Base-by-base conservation (phyloP, 2,113 vertebrate genomes). In the Bathybates hornii region DNA sequence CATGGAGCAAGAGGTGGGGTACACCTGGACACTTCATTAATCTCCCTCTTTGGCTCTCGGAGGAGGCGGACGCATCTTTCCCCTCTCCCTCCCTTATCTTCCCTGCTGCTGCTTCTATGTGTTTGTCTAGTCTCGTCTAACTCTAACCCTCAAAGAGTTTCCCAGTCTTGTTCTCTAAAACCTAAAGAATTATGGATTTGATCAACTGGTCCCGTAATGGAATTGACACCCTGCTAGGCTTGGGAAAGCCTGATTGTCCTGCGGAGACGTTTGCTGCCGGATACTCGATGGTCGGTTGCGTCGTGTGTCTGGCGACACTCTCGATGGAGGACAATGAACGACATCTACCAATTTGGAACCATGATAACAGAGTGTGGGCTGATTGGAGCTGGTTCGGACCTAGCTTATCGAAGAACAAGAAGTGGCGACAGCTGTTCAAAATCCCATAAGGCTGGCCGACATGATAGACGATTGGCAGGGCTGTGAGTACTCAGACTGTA, bases 321-420 rank as follows among this genome's bases (percentile, higher is more conserved):
- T 52, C 4, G 8, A 52, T 9, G 48, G 7, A 50, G 4, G 17
- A 50, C 48, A 19, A 0, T 50, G 48, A 50, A 50, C 1, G 1
- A 50, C 7, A 50, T 19, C 16, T 50, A 50, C 0, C 48, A 50
- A 50, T 50, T 50, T 9, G 48, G 16, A 50, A 50, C 48, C 48
- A 50, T 2, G 16, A 9, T 50, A 50, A 50, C 0, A 50, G 1
- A 50, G 48, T 50, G 9, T 2, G 0, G 7, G 48, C 48, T 50
- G 16, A 16, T 45, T 45, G 48, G 17, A 52, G 48, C 48, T 52
- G 17, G 48, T 0, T 52, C 0, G 3, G 50, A 52, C 17, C 50
- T 52, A 0, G 2, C 17, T 52, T 19, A 52, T 52, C 2, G 4
- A 52, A 52, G 48, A 52, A 52, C 48, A 19, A 2, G 48, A 9